These are phyloP conservation scores for Protophormia terraenovae DNA, from an alignment of 2,888 invertebrate species.

Conservation along the genomic window DNA sequence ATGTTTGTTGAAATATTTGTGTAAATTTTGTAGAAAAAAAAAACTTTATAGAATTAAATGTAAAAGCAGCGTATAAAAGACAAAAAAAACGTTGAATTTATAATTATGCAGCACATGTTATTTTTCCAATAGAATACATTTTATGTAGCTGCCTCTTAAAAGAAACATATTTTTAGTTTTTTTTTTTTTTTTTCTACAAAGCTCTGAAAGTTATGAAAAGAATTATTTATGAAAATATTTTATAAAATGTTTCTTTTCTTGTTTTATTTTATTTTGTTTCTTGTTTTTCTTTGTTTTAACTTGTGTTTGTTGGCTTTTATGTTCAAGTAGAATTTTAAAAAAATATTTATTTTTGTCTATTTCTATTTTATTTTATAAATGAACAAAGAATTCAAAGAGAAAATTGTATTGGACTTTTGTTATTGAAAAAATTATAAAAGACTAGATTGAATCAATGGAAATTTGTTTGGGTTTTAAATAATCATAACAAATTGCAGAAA, in stretches of 20 bases:
- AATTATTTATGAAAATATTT: slow-evolving; percentile 49
- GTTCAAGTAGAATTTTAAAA: slow-evolving; percentile 15
- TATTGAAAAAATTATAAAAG: background rate
- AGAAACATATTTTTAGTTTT: background rate
- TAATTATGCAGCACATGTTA: slow-evolving; percentile 62
- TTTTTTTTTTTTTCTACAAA: background rate
- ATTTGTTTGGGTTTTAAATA: too few species aligned
- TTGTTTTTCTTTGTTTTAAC: background rate
- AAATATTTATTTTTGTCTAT: background rate
- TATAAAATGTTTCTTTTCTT: background rate
- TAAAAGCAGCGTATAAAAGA: background rate
- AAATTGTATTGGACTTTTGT: background rate
- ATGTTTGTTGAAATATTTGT: slow-evolving; percentile 19
- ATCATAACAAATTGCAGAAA: too few species aligned
- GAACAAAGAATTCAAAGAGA: background rate
- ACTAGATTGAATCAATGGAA: too few species aligned
- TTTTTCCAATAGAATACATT: slow-evolving; percentile 59
- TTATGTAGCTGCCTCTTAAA: slow-evolving; percentile 26
- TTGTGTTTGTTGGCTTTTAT: background rate
- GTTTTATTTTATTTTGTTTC: background rate
- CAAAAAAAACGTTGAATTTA: slow-evolving; percentile 33
- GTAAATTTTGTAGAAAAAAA: background rate
- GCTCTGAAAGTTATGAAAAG: slow-evolving; percentile 10
- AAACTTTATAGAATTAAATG: background rate
- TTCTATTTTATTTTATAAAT: background rate